These are phyloP conservation scores for Trachelipus rathkii DNA, from an alignment of 1,140 invertebrate species.

Conservation along the genomic window DNA sequence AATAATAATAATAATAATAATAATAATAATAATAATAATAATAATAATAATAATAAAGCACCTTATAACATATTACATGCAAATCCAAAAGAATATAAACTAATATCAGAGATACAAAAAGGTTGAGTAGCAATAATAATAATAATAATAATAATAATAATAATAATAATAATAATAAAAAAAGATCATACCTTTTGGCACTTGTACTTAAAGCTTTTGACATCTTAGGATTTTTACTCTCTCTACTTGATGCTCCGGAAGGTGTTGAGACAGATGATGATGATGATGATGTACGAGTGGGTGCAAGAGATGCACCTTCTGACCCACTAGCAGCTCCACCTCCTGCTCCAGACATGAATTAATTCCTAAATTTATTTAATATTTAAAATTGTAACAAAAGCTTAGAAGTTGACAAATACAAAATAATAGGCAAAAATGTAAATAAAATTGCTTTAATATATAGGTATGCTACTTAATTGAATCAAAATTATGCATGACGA, in stretches of 20 bases:
- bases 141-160: constrained; percentile 18
- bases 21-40: too few species aligned
- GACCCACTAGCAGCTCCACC: background rate
- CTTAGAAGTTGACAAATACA: too few species aligned
- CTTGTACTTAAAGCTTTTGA: too few species aligned
- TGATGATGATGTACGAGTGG: background rate
- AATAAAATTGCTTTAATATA: too few species aligned
- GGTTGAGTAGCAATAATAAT: constrained; percentile 21
- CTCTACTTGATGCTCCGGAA: background rate
- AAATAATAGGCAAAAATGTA: too few species aligned
- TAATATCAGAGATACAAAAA: background rate
- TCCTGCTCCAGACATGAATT: constrained; percentile 9
- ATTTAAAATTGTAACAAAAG: too few species aligned
- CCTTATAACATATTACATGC: background rate
- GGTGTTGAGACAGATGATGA: background rate
- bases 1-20: too few species aligned
- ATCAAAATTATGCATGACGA: too few species aligned
- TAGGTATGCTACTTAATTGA: too few species aligned
- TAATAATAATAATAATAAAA: background rate
- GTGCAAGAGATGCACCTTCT: background rate
- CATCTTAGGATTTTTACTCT: constrained; percentile 63
- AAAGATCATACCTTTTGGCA: too few species aligned
- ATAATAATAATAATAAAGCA: background rate
- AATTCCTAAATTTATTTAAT: background rate
- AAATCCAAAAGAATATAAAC: background rate